Percentiles rank a stretch among this genome's conserved stretches.
phyloP scores from a whole-genome alignment of 2,888 invertebrate genomes.

The Rhagium mordax region DNA sequence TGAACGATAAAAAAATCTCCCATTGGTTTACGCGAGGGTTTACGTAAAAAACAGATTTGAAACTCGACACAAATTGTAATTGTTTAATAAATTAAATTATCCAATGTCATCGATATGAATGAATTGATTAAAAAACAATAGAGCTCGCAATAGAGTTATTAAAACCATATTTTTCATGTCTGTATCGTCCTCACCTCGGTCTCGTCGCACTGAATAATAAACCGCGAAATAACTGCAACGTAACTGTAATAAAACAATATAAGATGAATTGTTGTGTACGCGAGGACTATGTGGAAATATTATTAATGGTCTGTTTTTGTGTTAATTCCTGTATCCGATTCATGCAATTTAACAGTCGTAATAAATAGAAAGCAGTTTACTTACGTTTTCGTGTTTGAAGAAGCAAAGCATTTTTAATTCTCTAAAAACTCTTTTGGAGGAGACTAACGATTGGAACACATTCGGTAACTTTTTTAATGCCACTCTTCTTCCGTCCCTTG shows the following conservation, averaged over 20 bases:
- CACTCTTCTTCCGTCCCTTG: slow-evolving; percentile 96
- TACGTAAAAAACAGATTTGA: background rate
- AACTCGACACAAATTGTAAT: background rate
- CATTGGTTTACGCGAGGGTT: no score
- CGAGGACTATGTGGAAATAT: background rate
- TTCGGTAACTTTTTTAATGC: slow-evolving; percentile 99
- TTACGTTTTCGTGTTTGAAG: slow-evolving; percentile 99
- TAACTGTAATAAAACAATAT: background rate
- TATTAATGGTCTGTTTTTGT: slow-evolving; percentile 11
- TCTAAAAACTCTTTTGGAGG: slow-evolving; percentile 98
- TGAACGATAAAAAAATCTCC: no score
- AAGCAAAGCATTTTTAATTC: slow-evolving; percentile 99
- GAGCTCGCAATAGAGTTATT: background rate
- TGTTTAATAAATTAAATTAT: background rate
- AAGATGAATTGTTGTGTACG: background rate
- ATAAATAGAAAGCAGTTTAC: slow-evolving; percentile 69
- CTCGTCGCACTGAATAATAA: background rate
- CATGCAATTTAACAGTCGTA: background rate
- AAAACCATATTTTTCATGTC: background rate
- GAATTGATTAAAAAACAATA: background rate
- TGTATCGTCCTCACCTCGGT: background rate
- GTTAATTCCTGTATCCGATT: slow-evolving; percentile 15
- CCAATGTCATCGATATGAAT: background rate
- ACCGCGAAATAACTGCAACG: background rate
- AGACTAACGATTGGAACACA: slow-evolving; percentile 99